A percentile compares a stretch with the other conserved stretches of the same genome.
These are phyloP conservation scores for Diachrysia chrysitis DNA, from an alignment of 2,888 invertebrate genomes.

Conservation along the genomic window DNA sequence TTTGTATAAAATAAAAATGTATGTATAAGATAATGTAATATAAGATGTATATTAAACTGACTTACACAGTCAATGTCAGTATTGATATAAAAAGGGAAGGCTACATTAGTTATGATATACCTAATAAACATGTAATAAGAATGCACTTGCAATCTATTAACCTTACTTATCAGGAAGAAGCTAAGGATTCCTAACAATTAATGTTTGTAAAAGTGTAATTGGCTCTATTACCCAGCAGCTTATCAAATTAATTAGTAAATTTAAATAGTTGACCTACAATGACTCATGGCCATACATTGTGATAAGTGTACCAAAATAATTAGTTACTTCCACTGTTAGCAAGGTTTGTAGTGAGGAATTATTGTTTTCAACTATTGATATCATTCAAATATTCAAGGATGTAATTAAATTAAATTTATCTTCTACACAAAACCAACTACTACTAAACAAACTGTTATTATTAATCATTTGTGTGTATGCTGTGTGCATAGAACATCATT, in stretches of 20 bases:
- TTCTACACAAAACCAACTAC: too few species aligned
- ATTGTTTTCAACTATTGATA: neutral
- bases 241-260: constrained; percentile 57
- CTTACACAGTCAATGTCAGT: constrained; percentile 16
- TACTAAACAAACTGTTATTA: neutral
- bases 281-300: constrained; percentile 41
- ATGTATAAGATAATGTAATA: too few species aligned
- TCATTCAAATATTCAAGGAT: neutral
- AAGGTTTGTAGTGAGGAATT: constrained; percentile 27
- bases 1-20: neutral
- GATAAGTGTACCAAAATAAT: constrained; percentile 47
- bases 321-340: constrained; percentile 36
- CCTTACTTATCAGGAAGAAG: constrained; percentile 52
- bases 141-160: constrained; percentile 37
- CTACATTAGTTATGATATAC: constrained; percentile 12
- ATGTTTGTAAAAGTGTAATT: constrained; percentile 54
- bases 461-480: neutral
- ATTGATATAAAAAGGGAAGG: constrained; percentile 9
- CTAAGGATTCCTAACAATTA: constrained; percentile 49
- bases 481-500: too few species aligned
- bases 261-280: constrained; percentile 56
- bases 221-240: constrained; percentile 46
- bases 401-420: neutral
- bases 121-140: constrained; percentile 16
- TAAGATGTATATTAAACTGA: neutral